Conservation (phyloP, 2,888 invertebrate genomes). For the Mythimna ferrago region DNA sequence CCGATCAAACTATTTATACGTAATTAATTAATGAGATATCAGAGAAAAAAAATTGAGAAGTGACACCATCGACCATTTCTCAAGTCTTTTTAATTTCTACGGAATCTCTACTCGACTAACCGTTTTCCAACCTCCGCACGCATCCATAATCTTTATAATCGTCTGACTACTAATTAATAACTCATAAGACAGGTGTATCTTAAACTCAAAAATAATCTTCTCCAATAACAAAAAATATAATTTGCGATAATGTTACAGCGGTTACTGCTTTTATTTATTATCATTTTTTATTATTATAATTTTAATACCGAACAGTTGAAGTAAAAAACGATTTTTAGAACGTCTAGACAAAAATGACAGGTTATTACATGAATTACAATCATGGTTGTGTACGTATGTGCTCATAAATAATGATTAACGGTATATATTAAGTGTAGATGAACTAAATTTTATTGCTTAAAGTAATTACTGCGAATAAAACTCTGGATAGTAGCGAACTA, state of each 20-base stretch:
- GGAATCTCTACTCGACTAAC: slow-evolving; percentile 1
- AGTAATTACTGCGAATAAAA: slow-evolving; percentile 41
- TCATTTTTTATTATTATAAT: slow-evolving; percentile 37
- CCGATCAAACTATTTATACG: no score
- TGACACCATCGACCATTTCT: neutral
- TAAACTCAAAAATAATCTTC: slow-evolving; percentile 34
- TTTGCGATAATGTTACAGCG: slow-evolving; percentile 29
- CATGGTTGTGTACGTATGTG: slow-evolving; percentile 19
- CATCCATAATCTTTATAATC: slow-evolving; percentile 9
- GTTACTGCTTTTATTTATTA: slow-evolving; percentile 44
- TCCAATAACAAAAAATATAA: slow-evolving; percentile 41
- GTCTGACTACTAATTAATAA: slow-evolving; percentile 41
- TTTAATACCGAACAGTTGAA: slow-evolving; percentile 33
- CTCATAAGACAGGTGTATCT: slow-evolving; percentile 37
- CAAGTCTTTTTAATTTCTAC: neutral
- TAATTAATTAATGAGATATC: no score
- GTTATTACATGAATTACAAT: slow-evolving; percentile 45
- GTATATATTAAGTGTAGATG: slow-evolving; percentile 39
- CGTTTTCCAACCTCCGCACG: neutral
- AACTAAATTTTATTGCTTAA: slow-evolving; percentile 49
- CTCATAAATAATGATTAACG: slow-evolving; percentile 52
- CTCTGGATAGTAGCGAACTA: neutral
- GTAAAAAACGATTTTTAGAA: slow-evolving; percentile 51
- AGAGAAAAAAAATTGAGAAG: neutral
- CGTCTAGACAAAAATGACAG: slow-evolving; percentile 58